Evolutionary conservation across 2,888 invertebrate genomes (phyloP), one percentile per base, ranked within the genome.

Genomic region (Ischnus inquisitorius): DNA sequence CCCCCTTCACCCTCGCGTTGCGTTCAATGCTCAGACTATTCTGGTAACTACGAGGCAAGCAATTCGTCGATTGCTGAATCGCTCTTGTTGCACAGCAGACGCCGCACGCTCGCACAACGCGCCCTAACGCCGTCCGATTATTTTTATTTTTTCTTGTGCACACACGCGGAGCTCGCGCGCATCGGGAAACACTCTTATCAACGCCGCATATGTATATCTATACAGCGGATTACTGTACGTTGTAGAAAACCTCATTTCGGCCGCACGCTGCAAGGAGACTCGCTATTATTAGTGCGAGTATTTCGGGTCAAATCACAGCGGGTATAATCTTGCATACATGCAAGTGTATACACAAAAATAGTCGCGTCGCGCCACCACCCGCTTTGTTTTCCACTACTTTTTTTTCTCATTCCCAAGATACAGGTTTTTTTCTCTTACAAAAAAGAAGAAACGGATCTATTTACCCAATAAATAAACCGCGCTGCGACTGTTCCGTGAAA

Each of bases 271-370:
- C 69, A 64, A 57, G 57, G 43, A 76, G 54, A 76, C 16, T 28
- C 10, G 39, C 25, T 77, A 77, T 76, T 77, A 71, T 76, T 71
- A 76, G 79, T 71, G 3, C 60, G 62, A 54, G 71, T 83, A 79
- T 83, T 83, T 79, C 48, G 75, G 79, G 65, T 79, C 65, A 75
- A 79, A 79, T 83, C 79, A 76, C 75, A 34, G 69, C 54, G 65
- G 34, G 75, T 46, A 62, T 60, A 28, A 68, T 79, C 72, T 67
- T 62, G 67, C 65, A 62, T 82, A 51, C 39, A 51, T 51, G 62
- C 25, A 54, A 34, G 34, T 34, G 28, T 65, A 46, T 43, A 54
- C 41, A 48, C 65, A 67, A 67, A 67, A 57, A 76, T n/a, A 67
- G 28, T 43, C 16, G 19, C 16, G 19, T 54, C 57, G 57, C 22